Conservation (phyloP, 2,113 vertebrate species). For the Labeo catla region DNA sequence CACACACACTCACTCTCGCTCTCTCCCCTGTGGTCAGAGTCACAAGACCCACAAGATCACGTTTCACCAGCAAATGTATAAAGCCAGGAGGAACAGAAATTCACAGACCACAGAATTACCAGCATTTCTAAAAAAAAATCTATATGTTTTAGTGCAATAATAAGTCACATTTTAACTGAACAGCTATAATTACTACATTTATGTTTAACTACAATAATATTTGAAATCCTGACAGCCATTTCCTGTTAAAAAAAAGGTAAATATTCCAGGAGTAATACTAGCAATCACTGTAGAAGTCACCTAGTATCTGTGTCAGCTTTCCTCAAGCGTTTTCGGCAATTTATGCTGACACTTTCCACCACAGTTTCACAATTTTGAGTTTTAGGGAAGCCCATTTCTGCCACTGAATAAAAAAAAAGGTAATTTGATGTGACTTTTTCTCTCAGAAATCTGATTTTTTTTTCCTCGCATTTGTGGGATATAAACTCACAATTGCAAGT, state of each 20-base stretch:
- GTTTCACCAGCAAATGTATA: slow-evolving; percentile 52
- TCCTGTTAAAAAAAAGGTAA: neutral
- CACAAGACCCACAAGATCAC: slow-evolving; percentile 49
- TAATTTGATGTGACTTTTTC: too few species aligned
- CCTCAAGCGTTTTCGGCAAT: neutral
- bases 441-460: too few species aligned
- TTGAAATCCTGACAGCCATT: neutral
- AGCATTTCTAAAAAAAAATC: neutral
- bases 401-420: too few species aligned
- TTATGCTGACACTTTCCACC: too few species aligned
- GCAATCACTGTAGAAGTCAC: neutral
- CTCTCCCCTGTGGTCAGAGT: slow-evolving; percentile 27
- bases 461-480: too few species aligned
- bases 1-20: slow-evolving; percentile 10
- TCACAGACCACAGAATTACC: neutral
- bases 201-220: neutral
- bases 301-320: neutral
- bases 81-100: slow-evolving; percentile 19
- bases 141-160: neutral
- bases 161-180: neutral
- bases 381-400: too few species aligned
- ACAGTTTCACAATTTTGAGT: too few species aligned
- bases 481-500: too few species aligned
- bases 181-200: neutral
- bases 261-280: neutral